Base-by-base conservation (phyloP, 2,888 invertebrate species). In the Drosophila subquinaria region DNA sequence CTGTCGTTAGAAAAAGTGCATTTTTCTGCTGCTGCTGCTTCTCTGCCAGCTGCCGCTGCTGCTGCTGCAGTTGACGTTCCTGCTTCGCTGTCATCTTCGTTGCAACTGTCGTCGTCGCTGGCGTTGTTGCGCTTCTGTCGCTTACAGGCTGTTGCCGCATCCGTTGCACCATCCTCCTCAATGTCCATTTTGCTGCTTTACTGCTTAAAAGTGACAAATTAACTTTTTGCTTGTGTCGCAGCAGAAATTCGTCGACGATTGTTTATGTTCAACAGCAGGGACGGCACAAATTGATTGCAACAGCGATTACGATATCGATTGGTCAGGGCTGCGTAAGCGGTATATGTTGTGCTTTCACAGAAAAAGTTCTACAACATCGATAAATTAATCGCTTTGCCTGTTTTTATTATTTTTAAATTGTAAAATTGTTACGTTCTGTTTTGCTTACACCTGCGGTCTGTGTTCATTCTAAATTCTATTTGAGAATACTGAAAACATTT, bases 251-350 rank as follows among this genome's bases (percentile, higher is more conserved):
- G 59, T 69, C 38, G 38, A 61, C 73, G 61, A 69, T 80, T 82
- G 82, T 82, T 82, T 82, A 82, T 87, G 73, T 81, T 81, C 59
- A 65, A 57, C 55, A 27, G 43, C 48, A 72, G 76, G 66, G 65
- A 17, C 17, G 17, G 17, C 52, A 73, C 61, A 4, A 33, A 55
- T 42, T 30, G 36, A 38, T 55, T 15, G 51, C 45, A 36, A 60
- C 30, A 57, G 43, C 33, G 52, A 51, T 35, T 10, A 13, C 50
- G 51, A 53, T 53, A n/a, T n/a, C 23, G 20, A 42, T 62, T 62
- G 6, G 8, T 33, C 15, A 78, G 61, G 47, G 78, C 33, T 55
- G 30, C 38, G 13, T 35, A 5, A 36, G 11, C 35, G 40, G 48
- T 50, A 11, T 10, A 10, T 8, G 10, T 13, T 17, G 6, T 13